Percentiles rank a stretch among this genome's conserved stretches.
Conservation (phyloP, 2,797 vertebrate genomes). For the Pseudochaenichthys georgianus region DNA sequence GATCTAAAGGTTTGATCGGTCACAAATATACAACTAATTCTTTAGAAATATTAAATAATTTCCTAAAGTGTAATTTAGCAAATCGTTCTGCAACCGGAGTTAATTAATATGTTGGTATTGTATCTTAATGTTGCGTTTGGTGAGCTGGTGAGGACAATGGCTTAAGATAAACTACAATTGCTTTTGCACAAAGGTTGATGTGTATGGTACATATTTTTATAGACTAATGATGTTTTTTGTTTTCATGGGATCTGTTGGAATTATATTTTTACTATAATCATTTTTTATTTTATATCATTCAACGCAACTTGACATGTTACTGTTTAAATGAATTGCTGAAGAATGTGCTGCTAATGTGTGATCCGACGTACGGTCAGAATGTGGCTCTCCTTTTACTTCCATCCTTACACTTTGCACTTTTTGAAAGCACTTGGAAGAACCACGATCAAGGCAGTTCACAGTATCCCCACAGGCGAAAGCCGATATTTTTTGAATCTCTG, state of each 20-base stretch:
- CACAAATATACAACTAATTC: not conserved
- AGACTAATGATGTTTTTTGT: not conserved
- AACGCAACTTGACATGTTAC: not conserved
- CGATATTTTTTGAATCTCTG: constrained; percentile 67
- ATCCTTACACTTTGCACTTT: constrained; percentile 3
- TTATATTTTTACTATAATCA: not conserved
- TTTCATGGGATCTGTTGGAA: not conserved
- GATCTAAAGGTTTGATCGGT: not conserved
- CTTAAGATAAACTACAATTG: not conserved
- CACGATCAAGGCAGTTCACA: constrained; percentile 22
- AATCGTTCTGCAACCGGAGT: not conserved
- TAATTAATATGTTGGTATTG: not conserved
- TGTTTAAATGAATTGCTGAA: not conserved
- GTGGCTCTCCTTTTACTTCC: not conserved
- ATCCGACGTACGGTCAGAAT: not conserved
- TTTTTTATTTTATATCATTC: not conserved
- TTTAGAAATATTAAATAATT: not conserved
- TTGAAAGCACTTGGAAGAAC: constrained; percentile 40
- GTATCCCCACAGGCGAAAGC: constrained; percentile 52
- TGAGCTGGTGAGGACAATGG: not conserved
- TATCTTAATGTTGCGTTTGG: not conserved
- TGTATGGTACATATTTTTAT: not conserved
- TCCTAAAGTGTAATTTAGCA: not conserved
- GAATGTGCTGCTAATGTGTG: not conserved
- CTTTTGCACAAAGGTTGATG: not conserved